A percentile compares a stretch with the other conserved stretches of the same genome.
These are phyloP conservation scores for Unio pictorum DNA, from an alignment of 2,888 invertebrate species.

Conservation along the genomic window DNA sequence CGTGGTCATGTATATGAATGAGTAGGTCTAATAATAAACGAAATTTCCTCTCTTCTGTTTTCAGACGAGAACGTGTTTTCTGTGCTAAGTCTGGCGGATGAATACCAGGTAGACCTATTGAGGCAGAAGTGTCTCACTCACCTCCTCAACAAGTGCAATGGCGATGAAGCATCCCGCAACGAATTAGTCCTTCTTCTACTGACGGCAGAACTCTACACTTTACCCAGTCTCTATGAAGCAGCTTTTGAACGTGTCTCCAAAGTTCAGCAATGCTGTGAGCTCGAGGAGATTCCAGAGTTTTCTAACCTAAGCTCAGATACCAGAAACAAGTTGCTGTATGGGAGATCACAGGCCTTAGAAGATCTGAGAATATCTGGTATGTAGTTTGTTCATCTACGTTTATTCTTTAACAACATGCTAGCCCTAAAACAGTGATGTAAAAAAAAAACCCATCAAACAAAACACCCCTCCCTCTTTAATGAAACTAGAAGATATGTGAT, in stretches of 20 bases:
- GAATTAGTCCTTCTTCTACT: slow-evolving; percentile 32
- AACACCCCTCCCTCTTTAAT: too few species aligned
- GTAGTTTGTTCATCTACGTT: too few species aligned
- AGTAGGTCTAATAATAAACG: too few species aligned
- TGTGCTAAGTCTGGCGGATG: slow-evolving; percentile 34
- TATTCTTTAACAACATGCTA: too few species aligned
- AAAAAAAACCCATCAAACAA: too few species aligned
- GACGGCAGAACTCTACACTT: slow-evolving; percentile 28
- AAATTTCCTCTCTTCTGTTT: slow-evolving; percentile 1
- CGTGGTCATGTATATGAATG: too few species aligned
- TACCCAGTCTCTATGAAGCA: slow-evolving; percentile 28
- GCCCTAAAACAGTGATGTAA: too few species aligned
- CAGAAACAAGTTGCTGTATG: slow-evolving; percentile 15
- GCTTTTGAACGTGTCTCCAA: slow-evolving; percentile 30
- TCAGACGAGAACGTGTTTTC: slow-evolving; percentile 35
- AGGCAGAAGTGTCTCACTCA: slow-evolving; percentile 33
- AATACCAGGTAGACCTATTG: slow-evolving; percentile 37
- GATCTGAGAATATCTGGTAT: slow-evolving; percentile 30
- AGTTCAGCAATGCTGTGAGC: slow-evolving; percentile 18
- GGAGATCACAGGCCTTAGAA: slow-evolving; percentile 26
- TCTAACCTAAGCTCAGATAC: slow-evolving; percentile 24
- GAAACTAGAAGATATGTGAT: too few species aligned
- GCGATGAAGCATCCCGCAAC: slow-evolving; percentile 17
- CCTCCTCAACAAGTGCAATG: slow-evolving; percentile 29
- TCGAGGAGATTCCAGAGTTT: slow-evolving; percentile 21